Evolutionary conservation across 2,113 vertebrate species (phyloP).

Genomic region (Macroglossus sobrinus): DNA sequence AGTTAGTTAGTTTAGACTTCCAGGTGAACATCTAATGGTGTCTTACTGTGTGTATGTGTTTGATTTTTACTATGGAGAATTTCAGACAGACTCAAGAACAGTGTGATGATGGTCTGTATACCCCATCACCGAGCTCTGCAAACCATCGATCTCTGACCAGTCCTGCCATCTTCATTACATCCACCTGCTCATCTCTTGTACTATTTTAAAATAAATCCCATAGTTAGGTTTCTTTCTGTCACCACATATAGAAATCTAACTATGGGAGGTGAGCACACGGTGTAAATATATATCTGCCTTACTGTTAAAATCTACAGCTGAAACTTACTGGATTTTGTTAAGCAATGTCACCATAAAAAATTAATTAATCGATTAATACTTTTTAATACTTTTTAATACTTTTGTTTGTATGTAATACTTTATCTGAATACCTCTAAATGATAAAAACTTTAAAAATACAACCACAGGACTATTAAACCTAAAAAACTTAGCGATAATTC

Average conservation of each 20-base stretch:
- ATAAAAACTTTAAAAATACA: neutral
- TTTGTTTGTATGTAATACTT: neutral
- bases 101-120: accelerated
- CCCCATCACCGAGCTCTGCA: too few relatives aligned
- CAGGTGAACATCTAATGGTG: neutral
- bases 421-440: neutral
- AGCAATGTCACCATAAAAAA: too few relatives aligned
- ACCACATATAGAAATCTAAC: too few relatives aligned
- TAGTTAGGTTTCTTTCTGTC: too few relatives aligned
- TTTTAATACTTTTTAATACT: too few relatives aligned
- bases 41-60: neutral
- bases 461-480: neutral
- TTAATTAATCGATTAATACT: neutral
- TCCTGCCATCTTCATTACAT: neutral
- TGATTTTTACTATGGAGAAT: neutral
- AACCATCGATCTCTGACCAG: neutral
- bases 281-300: too few relatives aligned
- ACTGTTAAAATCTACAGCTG: too few relatives aligned
- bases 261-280: too few relatives aligned
- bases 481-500: neutral
- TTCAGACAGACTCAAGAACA: neutral
- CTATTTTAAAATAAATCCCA: neutral
- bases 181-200: neutral
- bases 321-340: too few relatives aligned
- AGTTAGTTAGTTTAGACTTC: neutral